Percentiles rank a stretch among this genome's conserved stretches.
These are phyloP conservation scores for Diarsia brunnea DNA, from an alignment of 2,888 invertebrate species.

Conservation along the genomic window DNA sequence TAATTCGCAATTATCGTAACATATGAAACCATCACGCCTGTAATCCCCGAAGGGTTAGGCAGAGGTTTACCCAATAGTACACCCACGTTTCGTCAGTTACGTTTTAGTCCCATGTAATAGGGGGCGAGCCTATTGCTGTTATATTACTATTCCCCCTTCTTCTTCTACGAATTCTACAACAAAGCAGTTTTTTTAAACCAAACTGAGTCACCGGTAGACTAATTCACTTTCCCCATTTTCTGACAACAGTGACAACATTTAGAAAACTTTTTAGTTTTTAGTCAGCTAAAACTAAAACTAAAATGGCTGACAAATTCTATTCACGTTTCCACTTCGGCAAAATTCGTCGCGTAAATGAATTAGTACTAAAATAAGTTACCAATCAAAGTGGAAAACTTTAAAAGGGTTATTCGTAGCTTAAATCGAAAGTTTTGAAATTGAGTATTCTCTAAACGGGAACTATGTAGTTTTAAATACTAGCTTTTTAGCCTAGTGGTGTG, in stretches of 20 bases:
- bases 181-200: no score
- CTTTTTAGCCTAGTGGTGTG: background rate
- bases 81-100: no score
- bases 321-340: conserved; percentile 21
- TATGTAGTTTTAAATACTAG: background rate
- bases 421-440: background rate
- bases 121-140: no score
- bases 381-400: conserved; percentile 26
- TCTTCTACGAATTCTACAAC: no score
- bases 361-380: conserved; percentile 39
- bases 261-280: conserved; percentile 3
- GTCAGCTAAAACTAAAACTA: conserved; percentile 27
- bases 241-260: background rate
- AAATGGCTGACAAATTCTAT: conserved; percentile 37
- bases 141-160: no score
- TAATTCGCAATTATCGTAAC: no score
- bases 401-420: background rate
- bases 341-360: conserved; percentile 45
- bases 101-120: no score
- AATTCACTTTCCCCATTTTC: conserved; percentile 27
- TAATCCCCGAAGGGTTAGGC: no score
- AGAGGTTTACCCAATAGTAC: no score
- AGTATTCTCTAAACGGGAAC: background rate
- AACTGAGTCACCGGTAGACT: background rate
- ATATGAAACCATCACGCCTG: no score